These are phyloP conservation scores for Lineus longissimus DNA, from an alignment of 1,140 invertebrate genomes.

Conservation along the genomic window DNA sequence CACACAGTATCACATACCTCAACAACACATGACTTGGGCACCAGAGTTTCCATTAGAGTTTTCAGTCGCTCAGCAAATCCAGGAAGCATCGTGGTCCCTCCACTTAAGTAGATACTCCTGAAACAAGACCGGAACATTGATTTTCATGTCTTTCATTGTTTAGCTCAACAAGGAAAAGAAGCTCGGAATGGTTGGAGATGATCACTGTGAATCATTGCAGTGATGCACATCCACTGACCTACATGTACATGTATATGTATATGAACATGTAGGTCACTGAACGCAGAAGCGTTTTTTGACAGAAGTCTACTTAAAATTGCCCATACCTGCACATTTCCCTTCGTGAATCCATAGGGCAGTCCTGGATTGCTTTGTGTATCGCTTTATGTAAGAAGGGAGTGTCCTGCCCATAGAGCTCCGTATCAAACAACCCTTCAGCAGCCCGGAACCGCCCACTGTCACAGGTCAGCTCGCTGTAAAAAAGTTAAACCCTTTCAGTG, in stretches of 20 bases:
- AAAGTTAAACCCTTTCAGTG: background rate
- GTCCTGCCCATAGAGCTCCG: conserved; percentile 63
- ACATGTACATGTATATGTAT: too few relatives aligned
- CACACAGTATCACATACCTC: conserved; percentile 53
- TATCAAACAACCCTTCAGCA: conserved; percentile 64
- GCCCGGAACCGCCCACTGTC: conserved; percentile 58
- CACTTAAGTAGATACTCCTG: conserved; percentile 58
- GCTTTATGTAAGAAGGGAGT: conserved; percentile 61
- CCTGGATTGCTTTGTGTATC: conserved; percentile 60
- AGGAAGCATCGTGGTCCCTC: conserved; percentile 62
- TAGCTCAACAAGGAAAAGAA: too few relatives aligned
- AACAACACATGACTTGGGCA: conserved; percentile 60
- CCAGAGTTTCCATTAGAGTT: conserved; percentile 59
- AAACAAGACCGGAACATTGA: conserved; percentile 30
- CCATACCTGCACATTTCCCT: conserved; percentile 56
- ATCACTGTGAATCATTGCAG: background rate
- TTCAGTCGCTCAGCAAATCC: conserved; percentile 63
- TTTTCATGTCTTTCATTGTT: background rate
- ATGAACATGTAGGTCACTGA: too few relatives aligned
- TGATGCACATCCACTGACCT: too few relatives aligned
- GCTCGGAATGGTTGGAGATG: background rate
- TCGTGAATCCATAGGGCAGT: conserved; percentile 59
- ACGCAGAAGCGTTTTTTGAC: too few relatives aligned
- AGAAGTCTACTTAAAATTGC: background rate
- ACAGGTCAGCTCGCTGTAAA: conserved; percentile 39